Evolutionary conservation across 2,797 vertebrate genomes (phyloP).

Genomic region (Zenarchopterus dispar): DNA sequence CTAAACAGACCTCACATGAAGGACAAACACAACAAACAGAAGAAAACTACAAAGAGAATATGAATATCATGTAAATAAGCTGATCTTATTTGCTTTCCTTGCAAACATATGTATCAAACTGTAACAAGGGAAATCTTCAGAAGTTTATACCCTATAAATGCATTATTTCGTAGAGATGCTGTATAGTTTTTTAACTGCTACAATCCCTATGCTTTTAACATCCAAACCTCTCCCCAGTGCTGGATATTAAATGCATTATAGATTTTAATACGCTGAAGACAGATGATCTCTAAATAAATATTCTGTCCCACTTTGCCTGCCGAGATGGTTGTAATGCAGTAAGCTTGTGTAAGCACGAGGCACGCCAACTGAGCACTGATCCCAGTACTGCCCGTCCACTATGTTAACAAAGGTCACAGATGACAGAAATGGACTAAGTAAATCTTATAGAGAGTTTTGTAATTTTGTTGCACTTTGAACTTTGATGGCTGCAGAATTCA

Average conservation of each 20-base stretch:
- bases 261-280: constrained; percentile 35
- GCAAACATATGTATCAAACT: constrained; percentile 20
- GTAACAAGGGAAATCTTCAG: constrained; percentile 65
- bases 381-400: constrained; percentile 31
- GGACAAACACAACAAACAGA: constrained; percentile 13
- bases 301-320: constrained; percentile 64
- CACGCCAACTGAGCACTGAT: constrained; percentile 33
- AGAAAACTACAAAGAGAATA: neutral
- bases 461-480: constrained; percentile 4
- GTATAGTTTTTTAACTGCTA: constrained; percentile 57
- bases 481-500: neutral
- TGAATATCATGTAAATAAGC: constrained; percentile 27
- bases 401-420: constrained; percentile 36
- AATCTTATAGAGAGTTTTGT: constrained; percentile 1
- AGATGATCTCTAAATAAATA: constrained; percentile 72
- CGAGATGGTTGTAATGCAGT: constrained; percentile 57
- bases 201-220: constrained; percentile 22
- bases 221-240: constrained; percentile 16
- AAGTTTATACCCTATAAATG: constrained; percentile 54
- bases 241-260: constrained; percentile 57
- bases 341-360: constrained; percentile 62
- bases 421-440: constrained; percentile 5
- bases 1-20: constrained; percentile 4
- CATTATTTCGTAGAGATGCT: constrained; percentile 53
- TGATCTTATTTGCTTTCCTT: constrained; percentile 31